A percentile compares a stretch with the other conserved stretches of the same genome.
phyloP scores from a whole-genome alignment of 2,113 vertebrate genomes.

The Oncorhynchus keta region DNA sequence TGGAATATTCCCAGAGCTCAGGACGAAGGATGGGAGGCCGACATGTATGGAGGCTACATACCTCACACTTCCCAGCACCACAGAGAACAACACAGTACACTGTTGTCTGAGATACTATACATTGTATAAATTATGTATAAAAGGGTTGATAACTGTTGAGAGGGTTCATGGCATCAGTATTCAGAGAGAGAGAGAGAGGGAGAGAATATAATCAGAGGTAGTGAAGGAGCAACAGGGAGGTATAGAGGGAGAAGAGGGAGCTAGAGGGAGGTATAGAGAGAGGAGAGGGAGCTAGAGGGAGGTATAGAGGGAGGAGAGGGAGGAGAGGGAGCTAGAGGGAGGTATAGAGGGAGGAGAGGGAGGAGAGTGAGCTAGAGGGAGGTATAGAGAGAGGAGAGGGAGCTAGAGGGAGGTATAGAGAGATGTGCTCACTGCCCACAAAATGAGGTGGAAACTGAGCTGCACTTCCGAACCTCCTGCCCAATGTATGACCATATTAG shows the following conservation, averaged over 20 bases:
- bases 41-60: background rate
- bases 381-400: background rate
- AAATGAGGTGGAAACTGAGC: too few species aligned
- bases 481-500: too few species aligned
- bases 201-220: background rate
- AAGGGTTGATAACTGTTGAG: background rate
- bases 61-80: background rate
- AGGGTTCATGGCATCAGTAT: too few species aligned
- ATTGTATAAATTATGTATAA: too few species aligned
- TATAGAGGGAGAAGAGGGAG: background rate
- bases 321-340: background rate
- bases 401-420: too few species aligned
- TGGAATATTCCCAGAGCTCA: constrained; percentile 9
- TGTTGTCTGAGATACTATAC: too few species aligned
- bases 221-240: background rate
- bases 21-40: background rate
- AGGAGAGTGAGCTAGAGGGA: background rate
- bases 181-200: background rate
- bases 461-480: too few species aligned
- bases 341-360: too few species aligned
- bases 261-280: background rate
- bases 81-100: too few species aligned
- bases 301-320: too few species aligned
- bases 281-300: background rate
- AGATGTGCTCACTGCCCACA: too few species aligned